phyloP scores from a whole-genome alignment of 2,113 vertebrate genomes.

The Menidia beryllina region DNA sequence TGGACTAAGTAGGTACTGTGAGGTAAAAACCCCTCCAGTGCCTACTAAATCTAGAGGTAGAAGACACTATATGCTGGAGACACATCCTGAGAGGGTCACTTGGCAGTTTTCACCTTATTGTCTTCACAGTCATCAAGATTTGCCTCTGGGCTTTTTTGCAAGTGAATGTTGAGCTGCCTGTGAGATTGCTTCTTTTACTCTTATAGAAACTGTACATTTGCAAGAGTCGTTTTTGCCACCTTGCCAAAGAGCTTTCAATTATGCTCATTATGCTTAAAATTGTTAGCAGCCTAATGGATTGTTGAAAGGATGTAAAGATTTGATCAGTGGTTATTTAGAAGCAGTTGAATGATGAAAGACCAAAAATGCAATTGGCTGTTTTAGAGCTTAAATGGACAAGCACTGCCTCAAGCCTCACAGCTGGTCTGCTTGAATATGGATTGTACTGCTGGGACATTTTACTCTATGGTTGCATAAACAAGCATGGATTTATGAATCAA shows the following conservation, averaged over 20 bases:
- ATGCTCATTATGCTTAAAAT: constrained; percentile 16
- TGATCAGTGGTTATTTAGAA: constrained; percentile 41
- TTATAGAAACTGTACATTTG: constrained; percentile 52
- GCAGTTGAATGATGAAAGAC: constrained; percentile 29
- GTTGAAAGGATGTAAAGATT: constrained; percentile 29
- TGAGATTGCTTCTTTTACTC: constrained; percentile 43
- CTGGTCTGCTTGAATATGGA: constrained; percentile 55
- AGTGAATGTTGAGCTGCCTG: constrained; percentile 60
- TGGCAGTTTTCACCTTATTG: constrained; percentile 74
- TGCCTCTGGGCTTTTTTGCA: constrained; percentile 69
- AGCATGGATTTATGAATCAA: constrained; percentile 52
- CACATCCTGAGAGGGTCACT: constrained; percentile 74
- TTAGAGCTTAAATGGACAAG: constrained; percentile 29
- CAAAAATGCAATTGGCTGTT: constrained; percentile 40
- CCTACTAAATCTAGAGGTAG: constrained; percentile 73
- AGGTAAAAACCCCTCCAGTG: constrained; percentile 75
- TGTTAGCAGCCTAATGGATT: constrained; percentile 26
- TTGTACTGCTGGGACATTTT: constrained; percentile 53
- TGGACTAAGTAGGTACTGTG: constrained; percentile 62
- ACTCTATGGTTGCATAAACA: constrained; percentile 58
- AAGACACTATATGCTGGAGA: constrained; percentile 70
- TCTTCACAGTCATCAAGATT: constrained; percentile 71
- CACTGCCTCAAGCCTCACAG: constrained; percentile 36
- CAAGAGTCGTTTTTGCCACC: constrained; percentile 28
- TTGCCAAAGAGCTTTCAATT: constrained; percentile 20